Conservation (phyloP, 2,113 vertebrate genomes). For the Pseudorasbora parva region DNA sequence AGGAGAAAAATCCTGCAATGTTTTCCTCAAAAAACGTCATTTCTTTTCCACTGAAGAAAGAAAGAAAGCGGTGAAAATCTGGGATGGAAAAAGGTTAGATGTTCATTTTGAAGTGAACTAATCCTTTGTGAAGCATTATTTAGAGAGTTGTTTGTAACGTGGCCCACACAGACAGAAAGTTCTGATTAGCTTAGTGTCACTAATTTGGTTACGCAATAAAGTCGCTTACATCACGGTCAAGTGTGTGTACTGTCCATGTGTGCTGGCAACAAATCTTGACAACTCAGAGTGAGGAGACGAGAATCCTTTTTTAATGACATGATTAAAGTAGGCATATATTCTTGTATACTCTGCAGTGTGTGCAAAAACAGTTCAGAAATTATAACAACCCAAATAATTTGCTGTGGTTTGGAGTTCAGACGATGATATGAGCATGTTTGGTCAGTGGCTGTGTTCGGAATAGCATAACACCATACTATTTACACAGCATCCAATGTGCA, state of each 20-base stretch:
- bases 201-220: constrained; percentile 20
- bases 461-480: background rate
- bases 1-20: too few relatives aligned
- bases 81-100: too few relatives aligned
- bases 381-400: background rate
- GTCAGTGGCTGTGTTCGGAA: background rate
- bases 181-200: constrained; percentile 15
- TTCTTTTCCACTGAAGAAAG: too few relatives aligned
- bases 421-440: background rate
- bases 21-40: too few relatives aligned
- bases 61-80: too few relatives aligned
- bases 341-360: too few relatives aligned
- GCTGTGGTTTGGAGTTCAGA: background rate
- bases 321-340: background rate
- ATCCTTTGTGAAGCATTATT: background rate
- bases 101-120: too few relatives aligned
- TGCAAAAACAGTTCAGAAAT: background rate
- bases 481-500: background rate
- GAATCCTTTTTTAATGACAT: background rate
- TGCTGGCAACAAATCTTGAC: background rate
- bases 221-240: constrained; percentile 38
- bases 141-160: constrained; percentile 8
- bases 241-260: background rate
- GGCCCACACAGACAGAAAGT: background rate
- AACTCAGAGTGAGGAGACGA: too few relatives aligned